Base-by-base conservation (phyloP, 2,888 invertebrate genomes). In the Parnassius glacialis region DNA sequence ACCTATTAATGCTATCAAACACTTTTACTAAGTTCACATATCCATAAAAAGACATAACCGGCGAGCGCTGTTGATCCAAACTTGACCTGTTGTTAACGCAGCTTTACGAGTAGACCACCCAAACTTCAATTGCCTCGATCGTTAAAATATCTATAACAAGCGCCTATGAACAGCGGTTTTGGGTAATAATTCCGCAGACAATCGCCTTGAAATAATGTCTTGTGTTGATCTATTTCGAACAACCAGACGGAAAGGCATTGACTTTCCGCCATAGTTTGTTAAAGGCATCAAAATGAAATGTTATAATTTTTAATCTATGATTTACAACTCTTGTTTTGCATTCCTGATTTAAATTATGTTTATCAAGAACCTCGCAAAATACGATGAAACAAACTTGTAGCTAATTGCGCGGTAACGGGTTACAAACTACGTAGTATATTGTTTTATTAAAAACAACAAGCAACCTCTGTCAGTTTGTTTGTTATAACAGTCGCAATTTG, bases 61-160 rank as follows among this genome's bases (percentile, higher is more conserved):
- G 44, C 52, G 50, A 11, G 5, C 53, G 5, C 56, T 56, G 53
- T 59, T 50, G 55, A 25, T 62, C 56, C 56, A 59, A 66, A 70
- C 66, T 68, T 67, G 66, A 70, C 64, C 67, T 57, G 65, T 62
- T 65, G 64, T 64, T 65, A 64, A 64, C 65, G 59, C 58, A 53
- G 10, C 58, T 71, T 73, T 69, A 72, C 65, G 69, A 70, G 69
- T 64, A 64, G 73, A 74, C 74, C 74, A 72, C 74, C 74, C 74
- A 71, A 63, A 67, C 64, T 66, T 68, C 68, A 71, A 72, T 72
- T 71, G 66, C 65, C 59, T 13, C 59, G 66, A 66, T 74, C 74
- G 72, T 74, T 71, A 74, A 63, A 74, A 70, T 68, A 69, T 69
- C 70, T 68, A 70, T 71, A 72, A 70, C 68, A 65, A 60, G 65